Percentiles rank a stretch among this genome's conserved stretches.
phyloP scores from a whole-genome alignment of 92 coral and sea anemone species.

The Epizoanthus illoricatus region DNA sequence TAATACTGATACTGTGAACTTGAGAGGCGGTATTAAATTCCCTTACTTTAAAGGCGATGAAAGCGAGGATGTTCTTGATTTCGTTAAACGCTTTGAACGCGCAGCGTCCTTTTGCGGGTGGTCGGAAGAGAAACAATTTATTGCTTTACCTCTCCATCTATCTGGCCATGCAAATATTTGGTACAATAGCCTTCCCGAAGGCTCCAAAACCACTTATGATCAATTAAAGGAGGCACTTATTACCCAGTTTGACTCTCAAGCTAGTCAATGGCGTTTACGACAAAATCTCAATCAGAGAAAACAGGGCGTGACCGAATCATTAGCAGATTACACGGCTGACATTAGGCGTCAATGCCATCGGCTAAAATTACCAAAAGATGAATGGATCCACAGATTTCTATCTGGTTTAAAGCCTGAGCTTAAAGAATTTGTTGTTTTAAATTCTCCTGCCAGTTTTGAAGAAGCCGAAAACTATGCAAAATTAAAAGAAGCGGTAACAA shows the following conservation, averaged over 20 bases:
- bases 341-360: too few relatives aligned
- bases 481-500: too few relatives aligned
- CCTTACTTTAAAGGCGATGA: not conserved
- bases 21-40: not conserved
- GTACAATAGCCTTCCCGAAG: slow-evolving; percentile 19
- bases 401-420: too few relatives aligned
- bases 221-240: not conserved
- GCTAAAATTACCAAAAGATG: too few relatives aligned
- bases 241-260: not conserved
- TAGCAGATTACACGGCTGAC: too few relatives aligned
- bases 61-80: not conserved
- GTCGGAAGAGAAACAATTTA: slow-evolving; percentile 9
- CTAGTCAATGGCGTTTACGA: not conserved
- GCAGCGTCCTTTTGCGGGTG: slow-evolving; percentile 21
- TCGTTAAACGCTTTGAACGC: not conserved
- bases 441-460: too few relatives aligned
- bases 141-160: slow-evolving; percentile 15
- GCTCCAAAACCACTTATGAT: not conserved
- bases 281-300: too few relatives aligned
- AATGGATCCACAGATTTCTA: too few relatives aligned
- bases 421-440: too few relatives aligned
- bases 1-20: slow-evolving; percentile 1
- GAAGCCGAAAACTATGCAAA: too few relatives aligned
- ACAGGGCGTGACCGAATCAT: too few relatives aligned
- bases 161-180: not conserved